Evolutionary conservation across 1,140 invertebrate genomes (phyloP).

Genomic region (Semibalanus balanoides): DNA sequence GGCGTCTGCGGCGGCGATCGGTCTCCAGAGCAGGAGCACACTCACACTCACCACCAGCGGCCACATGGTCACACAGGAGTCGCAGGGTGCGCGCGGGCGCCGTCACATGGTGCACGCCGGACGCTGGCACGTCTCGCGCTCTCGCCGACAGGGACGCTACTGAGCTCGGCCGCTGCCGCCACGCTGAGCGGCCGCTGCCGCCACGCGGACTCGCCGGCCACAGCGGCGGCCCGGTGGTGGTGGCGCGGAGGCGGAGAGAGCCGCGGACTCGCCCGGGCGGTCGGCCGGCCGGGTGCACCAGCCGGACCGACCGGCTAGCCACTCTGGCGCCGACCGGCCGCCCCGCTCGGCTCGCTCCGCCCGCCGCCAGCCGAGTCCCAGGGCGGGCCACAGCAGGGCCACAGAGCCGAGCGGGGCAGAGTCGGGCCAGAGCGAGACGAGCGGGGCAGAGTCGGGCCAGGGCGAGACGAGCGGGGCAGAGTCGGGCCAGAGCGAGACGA

Average conservation of each 20-base stretch:
- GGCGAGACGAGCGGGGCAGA: too few relatives aligned
- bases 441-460: too few relatives aligned
- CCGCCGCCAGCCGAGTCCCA: too few relatives aligned
- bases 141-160: background rate
- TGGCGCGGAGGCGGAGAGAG: background rate
- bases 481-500: too few relatives aligned
- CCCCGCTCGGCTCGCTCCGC: too few relatives aligned
- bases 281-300: too few relatives aligned
- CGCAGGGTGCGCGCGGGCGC: background rate
- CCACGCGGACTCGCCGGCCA: background rate
- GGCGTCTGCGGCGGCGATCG: background rate
- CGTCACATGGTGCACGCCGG: background rate
- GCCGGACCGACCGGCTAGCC: background rate
- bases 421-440: too few relatives aligned
- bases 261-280: too few relatives aligned
- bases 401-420: too few relatives aligned
- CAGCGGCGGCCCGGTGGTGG: too few relatives aligned
- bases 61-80: background rate
- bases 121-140: background rate
- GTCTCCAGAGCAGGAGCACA: background rate
- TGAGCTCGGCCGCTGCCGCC: background rate
- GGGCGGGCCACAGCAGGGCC: too few relatives aligned
- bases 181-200: background rate
- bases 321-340: background rate
- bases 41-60: background rate